Percentiles rank a stretch among this genome's conserved stretches.
phyloP scores from a whole-genome alignment of 2,888 invertebrate genomes.

The Hydrotaea diabolus region DNA sequence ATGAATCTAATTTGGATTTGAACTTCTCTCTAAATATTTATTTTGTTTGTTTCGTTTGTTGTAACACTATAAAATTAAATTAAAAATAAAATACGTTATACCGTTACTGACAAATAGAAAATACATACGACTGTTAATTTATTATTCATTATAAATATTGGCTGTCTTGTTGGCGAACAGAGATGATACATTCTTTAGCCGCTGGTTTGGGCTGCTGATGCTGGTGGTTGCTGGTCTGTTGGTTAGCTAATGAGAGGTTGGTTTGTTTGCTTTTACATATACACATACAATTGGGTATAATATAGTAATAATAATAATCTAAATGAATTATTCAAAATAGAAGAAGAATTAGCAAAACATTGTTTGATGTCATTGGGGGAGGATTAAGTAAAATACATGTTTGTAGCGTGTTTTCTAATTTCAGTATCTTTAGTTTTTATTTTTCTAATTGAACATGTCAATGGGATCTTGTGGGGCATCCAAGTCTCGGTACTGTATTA shows the following conservation, averaged over 20 bases:
- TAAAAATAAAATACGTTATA: constrained; percentile 37
- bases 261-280: constrained; percentile 16
- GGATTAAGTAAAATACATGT: constrained; percentile 31
- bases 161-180: not conserved
- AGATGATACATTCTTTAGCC: not conserved
- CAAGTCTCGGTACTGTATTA: constrained; percentile 95
- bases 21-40: constrained; percentile 25
- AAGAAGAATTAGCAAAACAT: not conserved
- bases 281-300: constrained; percentile 28
- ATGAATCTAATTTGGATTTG: constrained; percentile 13
- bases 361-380: constrained; percentile 11
- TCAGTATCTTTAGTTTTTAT: constrained; percentile 9
- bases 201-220: not conserved
- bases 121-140: not conserved
- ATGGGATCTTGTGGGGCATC: constrained; percentile 95
- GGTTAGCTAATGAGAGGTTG: too few species aligned
- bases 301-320: not conserved
- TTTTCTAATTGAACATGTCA: constrained; percentile 84
- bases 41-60: constrained; percentile 33
- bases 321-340: not conserved
- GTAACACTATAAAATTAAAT: constrained; percentile 35
- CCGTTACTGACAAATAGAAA: constrained; percentile 36
- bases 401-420: constrained; percentile 29
- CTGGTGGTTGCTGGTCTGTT: not conserved
- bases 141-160: constrained; percentile 24